A percentile compares a stretch with the other conserved stretches of the same genome.
Evolutionary conservation across 2,888 invertebrate species (phyloP).

Genomic region (Dysmachus trigonus): DNA sequence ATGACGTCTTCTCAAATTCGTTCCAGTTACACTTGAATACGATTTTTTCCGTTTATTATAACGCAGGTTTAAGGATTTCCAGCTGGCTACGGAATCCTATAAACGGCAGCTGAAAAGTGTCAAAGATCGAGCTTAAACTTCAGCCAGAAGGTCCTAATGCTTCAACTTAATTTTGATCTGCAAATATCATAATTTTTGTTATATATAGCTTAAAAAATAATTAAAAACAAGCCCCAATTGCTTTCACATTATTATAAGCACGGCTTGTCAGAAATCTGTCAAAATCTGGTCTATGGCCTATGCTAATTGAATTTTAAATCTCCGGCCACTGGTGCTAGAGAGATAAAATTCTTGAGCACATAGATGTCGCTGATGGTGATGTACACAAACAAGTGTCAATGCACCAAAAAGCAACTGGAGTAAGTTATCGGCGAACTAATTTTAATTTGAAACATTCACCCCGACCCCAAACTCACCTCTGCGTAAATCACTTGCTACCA

Average conservation of each 20-base stretch:
- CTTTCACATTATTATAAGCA: neutral
- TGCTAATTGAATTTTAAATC: neutral
- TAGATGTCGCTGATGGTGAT: neutral
- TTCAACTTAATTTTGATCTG: no score
- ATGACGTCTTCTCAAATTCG: no score
- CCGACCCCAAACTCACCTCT: neutral
- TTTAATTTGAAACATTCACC: neutral
- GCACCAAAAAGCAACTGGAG: neutral
- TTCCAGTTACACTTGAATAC: no score
- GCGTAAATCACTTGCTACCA: neutral
- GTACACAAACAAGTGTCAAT: neutral
- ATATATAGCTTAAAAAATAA: no score
- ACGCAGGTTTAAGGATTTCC: no score
- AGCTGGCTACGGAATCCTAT: no score
- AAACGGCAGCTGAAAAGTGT: no score
- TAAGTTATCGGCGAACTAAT: neutral
- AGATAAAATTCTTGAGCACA: neutral
- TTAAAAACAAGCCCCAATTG: no score
- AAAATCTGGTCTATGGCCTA: neutral
- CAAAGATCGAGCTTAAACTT: no score
- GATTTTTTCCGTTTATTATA: no score
- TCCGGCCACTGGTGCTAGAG: neutral
- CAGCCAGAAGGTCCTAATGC: no score
- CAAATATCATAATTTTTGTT: no score
- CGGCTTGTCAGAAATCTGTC: neutral